Conservation (phyloP, 2,113 vertebrate genomes). For the Elgaria multicarinata region DNA sequence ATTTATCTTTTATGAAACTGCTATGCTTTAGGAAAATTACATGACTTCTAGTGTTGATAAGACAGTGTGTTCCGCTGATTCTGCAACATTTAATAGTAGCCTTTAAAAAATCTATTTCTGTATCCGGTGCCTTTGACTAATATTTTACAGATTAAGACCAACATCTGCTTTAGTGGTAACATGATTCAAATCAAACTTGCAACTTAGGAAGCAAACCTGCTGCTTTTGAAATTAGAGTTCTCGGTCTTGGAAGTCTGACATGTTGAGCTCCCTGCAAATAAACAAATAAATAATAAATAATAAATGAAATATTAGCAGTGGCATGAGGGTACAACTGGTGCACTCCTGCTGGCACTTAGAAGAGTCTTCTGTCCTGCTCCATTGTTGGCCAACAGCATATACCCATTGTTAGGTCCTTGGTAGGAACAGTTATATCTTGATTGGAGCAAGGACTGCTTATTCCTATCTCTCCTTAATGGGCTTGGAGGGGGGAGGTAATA, state of each 20-base stretch:
- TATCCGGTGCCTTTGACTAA: slow-evolving; percentile 60
- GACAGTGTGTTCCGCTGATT: slow-evolving; percentile 74
- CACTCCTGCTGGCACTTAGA: not conserved
- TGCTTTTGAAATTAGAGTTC: not conserved
- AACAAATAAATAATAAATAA: too few relatives aligned
- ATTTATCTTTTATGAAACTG: slow-evolving; percentile 76
- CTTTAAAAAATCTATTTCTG: slow-evolving; percentile 70
- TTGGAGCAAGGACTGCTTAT: not conserved
- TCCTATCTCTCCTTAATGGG: not conserved
- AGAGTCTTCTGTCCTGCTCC: too few relatives aligned
- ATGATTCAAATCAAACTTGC: slow-evolving; percentile 38
- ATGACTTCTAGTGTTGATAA: slow-evolving; percentile 74
- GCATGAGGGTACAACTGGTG: not conserved
- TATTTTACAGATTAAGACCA: slow-evolving; percentile 65
- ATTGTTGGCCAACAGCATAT: not conserved
- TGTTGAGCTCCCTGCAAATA: not conserved
- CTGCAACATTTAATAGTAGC: slow-evolving; percentile 49
- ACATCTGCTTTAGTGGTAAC: slow-evolving; percentile 59
- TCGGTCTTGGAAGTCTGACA: not conserved
- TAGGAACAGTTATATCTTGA: not conserved
- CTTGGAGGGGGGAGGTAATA: not conserved
- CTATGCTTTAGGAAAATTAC: slow-evolving; percentile 75
- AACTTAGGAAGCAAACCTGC: slow-evolving; percentile 13
- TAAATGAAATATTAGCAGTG: too few relatives aligned
- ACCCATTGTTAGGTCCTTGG: not conserved